These are phyloP conservation scores for Cephus spinipes DNA, from an alignment of 2,888 invertebrate genomes.

Conservation along the genomic window DNA sequence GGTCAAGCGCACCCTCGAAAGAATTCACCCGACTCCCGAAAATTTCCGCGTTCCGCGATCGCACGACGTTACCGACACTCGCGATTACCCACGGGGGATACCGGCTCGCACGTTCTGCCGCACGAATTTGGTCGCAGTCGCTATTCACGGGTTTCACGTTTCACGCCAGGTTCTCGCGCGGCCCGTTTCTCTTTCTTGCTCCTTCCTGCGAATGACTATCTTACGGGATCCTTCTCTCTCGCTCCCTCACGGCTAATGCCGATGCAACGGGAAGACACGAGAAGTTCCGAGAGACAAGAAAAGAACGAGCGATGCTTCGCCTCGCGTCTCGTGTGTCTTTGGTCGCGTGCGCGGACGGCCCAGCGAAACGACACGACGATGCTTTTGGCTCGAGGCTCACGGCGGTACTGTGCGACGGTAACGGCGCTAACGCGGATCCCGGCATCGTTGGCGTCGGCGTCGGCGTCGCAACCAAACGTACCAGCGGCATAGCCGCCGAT, in stretches of 20 bases:
- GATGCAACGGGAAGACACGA: neutral
- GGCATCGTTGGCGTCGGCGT: conserved; percentile 6
- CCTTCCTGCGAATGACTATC: too few relatives aligned
- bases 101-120: conserved; percentile 6
- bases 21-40: too few relatives aligned
- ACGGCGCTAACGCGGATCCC: too few relatives aligned
- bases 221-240: too few relatives aligned
- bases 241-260: neutral
- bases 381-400: conserved; percentile 40
- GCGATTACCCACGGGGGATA: too few relatives aligned
- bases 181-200: too few relatives aligned
- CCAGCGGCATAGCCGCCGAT: neutral
- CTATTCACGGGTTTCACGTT: conserved; percentile 43
- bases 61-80: too few relatives aligned
- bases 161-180: conserved; percentile 27
- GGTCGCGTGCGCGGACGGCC: too few relatives aligned
- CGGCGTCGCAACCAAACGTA: conserved; percentile 8
- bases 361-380: conserved; percentile 21
- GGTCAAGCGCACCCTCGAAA: too few relatives aligned
- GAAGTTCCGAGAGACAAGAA: neutral
- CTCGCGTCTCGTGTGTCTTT: neutral
- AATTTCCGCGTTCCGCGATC: too few relatives aligned
- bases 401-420: conserved; percentile 44
- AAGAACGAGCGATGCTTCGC: neutral
- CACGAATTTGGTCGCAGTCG: conserved; percentile 39